Percentiles rank a stretch among this genome's conserved stretches.
Conservation (phyloP, 2,888 invertebrate species). For the Junonia oenone region DNA sequence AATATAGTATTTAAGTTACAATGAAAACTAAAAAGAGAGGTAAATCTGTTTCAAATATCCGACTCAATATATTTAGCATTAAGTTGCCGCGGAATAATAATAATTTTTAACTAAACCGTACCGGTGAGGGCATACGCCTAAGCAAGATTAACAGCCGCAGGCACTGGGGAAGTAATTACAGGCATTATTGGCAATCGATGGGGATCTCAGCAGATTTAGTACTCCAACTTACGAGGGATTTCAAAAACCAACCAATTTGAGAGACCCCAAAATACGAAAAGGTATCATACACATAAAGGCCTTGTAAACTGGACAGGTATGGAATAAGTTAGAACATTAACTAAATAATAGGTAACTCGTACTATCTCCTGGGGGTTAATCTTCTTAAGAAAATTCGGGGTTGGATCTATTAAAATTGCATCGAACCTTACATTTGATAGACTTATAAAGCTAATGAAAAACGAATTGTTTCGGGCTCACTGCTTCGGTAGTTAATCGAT, state of each 20-base stretch:
- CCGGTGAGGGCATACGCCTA: constrained; percentile 43
- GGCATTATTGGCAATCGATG: constrained; percentile 71
- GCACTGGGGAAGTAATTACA: constrained; percentile 62
- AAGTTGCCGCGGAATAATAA: constrained; percentile 35
- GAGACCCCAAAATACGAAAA: constrained; percentile 1
- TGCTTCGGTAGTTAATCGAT: too few relatives aligned
- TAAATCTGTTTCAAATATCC: background rate
- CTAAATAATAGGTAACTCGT: constrained; percentile 33
- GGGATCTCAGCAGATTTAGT: constrained; percentile 59
- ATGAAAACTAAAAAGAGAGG: background rate
- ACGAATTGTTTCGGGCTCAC: background rate
- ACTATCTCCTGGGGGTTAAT: constrained; percentile 32
- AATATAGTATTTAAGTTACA: background rate
- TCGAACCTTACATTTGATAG: constrained; percentile 7
- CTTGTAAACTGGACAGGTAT: constrained; percentile 24
- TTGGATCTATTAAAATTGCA: constrained; percentile 27
- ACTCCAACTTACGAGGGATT: constrained; percentile 39
- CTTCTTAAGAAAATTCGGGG: constrained; percentile 28
- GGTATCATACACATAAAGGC: constrained; percentile 8
- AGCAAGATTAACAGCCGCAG: constrained; percentile 58
- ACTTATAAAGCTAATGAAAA: background rate
- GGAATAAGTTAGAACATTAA: constrained; percentile 32
- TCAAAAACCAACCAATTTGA: constrained; percentile 31
- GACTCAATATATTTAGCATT: background rate
- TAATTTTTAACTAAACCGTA: constrained; percentile 62